Evolutionary conservation across 2,888 invertebrate species (phyloP).

Genomic region (Ceriagrion tenellum): DNA sequence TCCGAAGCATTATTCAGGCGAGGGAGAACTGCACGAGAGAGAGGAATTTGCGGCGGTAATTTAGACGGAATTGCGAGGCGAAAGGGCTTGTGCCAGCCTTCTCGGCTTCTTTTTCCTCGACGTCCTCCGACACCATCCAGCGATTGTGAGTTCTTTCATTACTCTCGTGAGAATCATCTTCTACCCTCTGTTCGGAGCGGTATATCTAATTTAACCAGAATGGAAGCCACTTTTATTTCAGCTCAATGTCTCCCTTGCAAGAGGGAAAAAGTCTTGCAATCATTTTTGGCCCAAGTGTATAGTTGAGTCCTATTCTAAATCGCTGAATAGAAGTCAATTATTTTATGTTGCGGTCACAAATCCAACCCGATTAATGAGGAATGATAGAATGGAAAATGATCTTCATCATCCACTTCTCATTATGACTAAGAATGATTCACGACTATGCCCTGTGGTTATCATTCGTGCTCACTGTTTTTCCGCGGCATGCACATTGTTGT

Average conservation of each 20-base stretch:
- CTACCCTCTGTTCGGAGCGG: neutral
- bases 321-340: neutral
- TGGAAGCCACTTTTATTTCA: neutral
- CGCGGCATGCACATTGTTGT: no score
- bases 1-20: neutral
- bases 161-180: neutral
- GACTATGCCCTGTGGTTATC: no score
- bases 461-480: no score
- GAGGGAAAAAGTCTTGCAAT: neutral
- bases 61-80: neutral
- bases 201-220: neutral
- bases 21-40: neutral
- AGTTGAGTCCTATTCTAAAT: no score
- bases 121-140: neutral
- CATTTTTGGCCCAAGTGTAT: no score
- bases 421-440: no score
- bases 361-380: neutral
- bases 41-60: neutral
- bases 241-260: neutral
- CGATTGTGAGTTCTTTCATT: neutral
- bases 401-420: neutral
- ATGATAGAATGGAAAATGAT: neutral
- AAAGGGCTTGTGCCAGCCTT: neutral
- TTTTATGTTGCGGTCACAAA: neutral
- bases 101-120: neutral